Base-by-base conservation (phyloP, 2,797 vertebrate genomes). In the Somateria mollissima region DNA sequence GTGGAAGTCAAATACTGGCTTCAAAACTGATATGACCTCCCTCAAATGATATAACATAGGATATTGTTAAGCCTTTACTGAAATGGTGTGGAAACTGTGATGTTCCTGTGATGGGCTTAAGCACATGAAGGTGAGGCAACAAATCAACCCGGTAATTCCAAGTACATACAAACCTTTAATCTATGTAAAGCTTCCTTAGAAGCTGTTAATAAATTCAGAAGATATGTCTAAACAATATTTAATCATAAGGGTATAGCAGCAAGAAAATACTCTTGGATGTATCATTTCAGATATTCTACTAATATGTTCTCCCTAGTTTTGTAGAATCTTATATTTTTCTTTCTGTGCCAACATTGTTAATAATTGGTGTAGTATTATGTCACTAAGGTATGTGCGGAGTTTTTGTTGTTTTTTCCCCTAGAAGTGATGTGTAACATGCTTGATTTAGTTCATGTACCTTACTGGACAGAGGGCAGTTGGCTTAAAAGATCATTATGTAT, bases 1-100 rank as follows among this genome's bases (percentile, higher is more conserved):
- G 86, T 51, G 61, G 65, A 80, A 83, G 51, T 89, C 69, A 89
- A 86, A 92, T 72, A 69, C 86, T 89, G 82, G 37, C 78, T 95
- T 87, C 41, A 81, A 78, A 92, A 83, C 18, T 39, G 54, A 8
- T 5, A 37, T 45, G 65, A 80, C 86, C 88, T 93, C 32, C 47
- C 77, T 57, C 67, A 80, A 92, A 71, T 1, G 22, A 67, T 72
- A 18, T 22, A 36, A 73, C 47, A 73, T 6, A n/a, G 64, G 53
- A 61, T 94, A 77, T 62, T 73, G 69, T 73, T 87, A 92, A 94
- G 65, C 72, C 64, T 87, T 76, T 71, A 53, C 56, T 94, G 65
- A 91, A 94, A 85, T 7, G 20, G 12, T 80, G 22, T 69, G 89
- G 85, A 83, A 83, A 80, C 76, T 65, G 54, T 71, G 58, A 58